Conservation (phyloP, 2,113 vertebrate species). For the Cynopterus brachyotis region DNA sequence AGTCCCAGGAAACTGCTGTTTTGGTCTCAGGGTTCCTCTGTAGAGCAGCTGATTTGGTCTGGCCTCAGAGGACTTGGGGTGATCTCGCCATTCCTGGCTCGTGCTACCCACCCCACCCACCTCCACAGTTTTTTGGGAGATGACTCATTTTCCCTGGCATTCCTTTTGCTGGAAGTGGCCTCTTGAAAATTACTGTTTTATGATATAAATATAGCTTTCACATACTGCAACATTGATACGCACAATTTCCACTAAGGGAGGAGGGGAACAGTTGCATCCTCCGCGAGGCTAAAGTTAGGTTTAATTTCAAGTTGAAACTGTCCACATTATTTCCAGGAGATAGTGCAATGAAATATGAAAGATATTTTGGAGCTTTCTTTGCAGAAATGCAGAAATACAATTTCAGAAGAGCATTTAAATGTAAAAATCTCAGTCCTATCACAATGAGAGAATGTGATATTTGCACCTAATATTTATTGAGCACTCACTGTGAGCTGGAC, state of each 20-base stretch:
- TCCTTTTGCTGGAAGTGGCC: conserved; percentile 29
- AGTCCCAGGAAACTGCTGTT: background rate
- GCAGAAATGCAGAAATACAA: background rate
- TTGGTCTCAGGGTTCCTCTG: background rate
- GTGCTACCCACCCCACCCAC: conserved; percentile 23
- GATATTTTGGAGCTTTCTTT: background rate
- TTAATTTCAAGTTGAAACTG: background rate
- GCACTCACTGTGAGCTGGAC: background rate
- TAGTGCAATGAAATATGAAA: background rate
- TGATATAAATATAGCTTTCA: conserved; percentile 51
- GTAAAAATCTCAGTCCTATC: background rate
- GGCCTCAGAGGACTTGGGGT: background rate
- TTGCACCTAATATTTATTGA: background rate
- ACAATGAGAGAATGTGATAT: background rate
- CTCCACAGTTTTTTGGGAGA: background rate
- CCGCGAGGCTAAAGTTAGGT: background rate
- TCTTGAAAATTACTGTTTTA: conserved; percentile 61
- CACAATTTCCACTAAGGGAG: conserved; percentile 39
- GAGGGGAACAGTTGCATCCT: background rate
- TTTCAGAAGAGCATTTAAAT: background rate
- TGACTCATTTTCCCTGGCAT: conserved; percentile 60
- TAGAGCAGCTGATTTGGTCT: background rate
- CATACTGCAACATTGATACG: background rate
- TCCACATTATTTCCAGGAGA: background rate
- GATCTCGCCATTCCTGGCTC: background rate